Conservation (phyloP, 2,113 vertebrate genomes). For the Eira barbara region DNA sequence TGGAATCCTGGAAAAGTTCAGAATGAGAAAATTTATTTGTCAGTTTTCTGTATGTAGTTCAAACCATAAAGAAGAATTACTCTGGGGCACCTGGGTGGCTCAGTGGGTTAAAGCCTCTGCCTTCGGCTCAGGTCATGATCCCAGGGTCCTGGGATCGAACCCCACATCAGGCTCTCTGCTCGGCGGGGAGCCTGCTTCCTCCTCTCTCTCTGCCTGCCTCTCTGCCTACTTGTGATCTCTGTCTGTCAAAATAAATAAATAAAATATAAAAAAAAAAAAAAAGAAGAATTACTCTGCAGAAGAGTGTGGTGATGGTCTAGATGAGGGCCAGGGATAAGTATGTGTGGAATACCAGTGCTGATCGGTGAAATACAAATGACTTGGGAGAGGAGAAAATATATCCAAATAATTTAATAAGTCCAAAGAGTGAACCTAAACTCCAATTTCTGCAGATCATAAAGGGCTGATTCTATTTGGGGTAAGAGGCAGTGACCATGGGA, state of each 20-base stretch:
- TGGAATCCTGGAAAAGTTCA: background rate
- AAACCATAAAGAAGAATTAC: background rate
- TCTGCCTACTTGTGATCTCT: too few species aligned
- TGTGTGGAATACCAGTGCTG: background rate
- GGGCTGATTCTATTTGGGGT: background rate
- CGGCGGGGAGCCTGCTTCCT: too few species aligned
- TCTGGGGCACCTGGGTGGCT: too few species aligned
- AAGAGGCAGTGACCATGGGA: background rate
- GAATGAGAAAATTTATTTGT: background rate
- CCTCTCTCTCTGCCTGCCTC: too few species aligned
- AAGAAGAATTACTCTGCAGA: background rate
- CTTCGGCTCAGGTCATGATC: too few species aligned
- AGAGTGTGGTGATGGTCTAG: background rate
- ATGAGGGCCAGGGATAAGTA: background rate
- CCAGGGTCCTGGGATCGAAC: too few species aligned
- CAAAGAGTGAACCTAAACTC: background rate
- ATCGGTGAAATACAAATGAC: fast-evolving
- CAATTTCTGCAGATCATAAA: background rate
- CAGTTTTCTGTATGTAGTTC: background rate
- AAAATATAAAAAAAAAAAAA: too few species aligned
- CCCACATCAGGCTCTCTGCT: too few species aligned
- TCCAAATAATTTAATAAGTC: background rate
- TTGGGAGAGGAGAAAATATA: background rate
- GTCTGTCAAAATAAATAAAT: too few species aligned
- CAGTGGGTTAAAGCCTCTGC: too few species aligned